phyloP scores from a whole-genome alignment of 2,888 invertebrate genomes.

The Archips xylosteana region DNA sequence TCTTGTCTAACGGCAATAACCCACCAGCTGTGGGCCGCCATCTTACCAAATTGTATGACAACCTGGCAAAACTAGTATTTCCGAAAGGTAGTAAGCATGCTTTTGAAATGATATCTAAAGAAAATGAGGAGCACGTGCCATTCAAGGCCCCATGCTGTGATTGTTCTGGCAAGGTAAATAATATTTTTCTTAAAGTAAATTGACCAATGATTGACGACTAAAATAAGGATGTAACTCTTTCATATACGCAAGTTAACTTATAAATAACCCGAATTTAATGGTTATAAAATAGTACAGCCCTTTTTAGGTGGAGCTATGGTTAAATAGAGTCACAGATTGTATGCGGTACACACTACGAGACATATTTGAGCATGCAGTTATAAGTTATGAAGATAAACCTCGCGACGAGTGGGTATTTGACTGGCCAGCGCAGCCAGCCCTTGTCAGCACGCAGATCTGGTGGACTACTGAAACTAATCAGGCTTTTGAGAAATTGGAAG shows the following conservation, averaged over 20 bases:
- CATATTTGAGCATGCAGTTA: constrained; percentile 92
- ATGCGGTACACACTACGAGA: constrained; percentile 93
- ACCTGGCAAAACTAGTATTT: constrained; percentile 92
- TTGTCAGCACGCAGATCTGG: constrained; percentile 97
- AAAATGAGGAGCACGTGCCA: constrained; percentile 89
- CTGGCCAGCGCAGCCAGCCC: constrained; percentile 95
- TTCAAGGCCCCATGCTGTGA: constrained; percentile 91
- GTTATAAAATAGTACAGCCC: constrained; percentile 1
- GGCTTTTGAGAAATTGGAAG: constrained; percentile 95
- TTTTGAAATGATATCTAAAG: constrained; percentile 94
- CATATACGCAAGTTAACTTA: too few species aligned
- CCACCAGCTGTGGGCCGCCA: constrained; percentile 94
- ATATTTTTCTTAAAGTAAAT: not conserved
- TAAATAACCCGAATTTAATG: not conserved
- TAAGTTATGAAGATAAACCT: constrained; percentile 94
- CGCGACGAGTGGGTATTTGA: constrained; percentile 97
- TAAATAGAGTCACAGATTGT: constrained; percentile 93
- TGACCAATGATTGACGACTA: too few species aligned
- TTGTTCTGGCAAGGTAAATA: constrained; percentile 92
- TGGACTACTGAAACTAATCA: constrained; percentile 97
- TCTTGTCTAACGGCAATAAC: constrained; percentile 92
- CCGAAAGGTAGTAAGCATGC: constrained; percentile 87
- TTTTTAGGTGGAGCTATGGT: constrained; percentile 93
- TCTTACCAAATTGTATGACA: constrained; percentile 96
- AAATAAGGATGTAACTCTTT: too few species aligned